Percentiles rank a stretch among this genome's conserved stretches.
phyloP scores from a whole-genome alignment of 1,140 invertebrate species.

The Dinoponera quadriceps region DNA sequence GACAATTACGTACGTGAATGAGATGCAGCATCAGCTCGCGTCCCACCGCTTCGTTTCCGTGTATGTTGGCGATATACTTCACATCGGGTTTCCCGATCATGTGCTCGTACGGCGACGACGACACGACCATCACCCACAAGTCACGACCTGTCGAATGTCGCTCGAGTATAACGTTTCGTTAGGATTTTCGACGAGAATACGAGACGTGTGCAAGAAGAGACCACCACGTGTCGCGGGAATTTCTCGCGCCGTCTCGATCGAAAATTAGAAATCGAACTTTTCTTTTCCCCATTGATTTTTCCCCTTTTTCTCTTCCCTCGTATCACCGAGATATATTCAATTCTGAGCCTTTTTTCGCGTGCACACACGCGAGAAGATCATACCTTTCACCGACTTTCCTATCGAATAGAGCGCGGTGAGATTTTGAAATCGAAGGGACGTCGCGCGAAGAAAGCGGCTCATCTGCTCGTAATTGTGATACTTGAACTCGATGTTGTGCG shows the following conservation, averaged over 20 bases:
- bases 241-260: too few species aligned
- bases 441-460: slow-evolving; percentile 92
- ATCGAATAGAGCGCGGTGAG: slow-evolving; percentile 96
- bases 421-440: slow-evolving; percentile 92
- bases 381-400: slow-evolving; percentile 96
- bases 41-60: slow-evolving; percentile 96
- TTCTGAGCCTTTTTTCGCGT: too few species aligned
- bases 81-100: slow-evolving; percentile 97
- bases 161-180: neutral
- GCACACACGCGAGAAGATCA: too few species aligned
- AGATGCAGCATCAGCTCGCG: slow-evolving; percentile 95
- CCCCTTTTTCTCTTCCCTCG: neutral
- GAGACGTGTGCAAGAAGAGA: too few species aligned
- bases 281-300: neutral
- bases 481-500: slow-evolving; percentile 89
- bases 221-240: too few species aligned
- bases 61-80: slow-evolving; percentile 96
- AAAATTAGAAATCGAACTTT: too few species aligned
- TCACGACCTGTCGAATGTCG: slow-evolving; percentile 89
- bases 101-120: slow-evolving; percentile 94
- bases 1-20: slow-evolving; percentile 89
- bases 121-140: slow-evolving; percentile 98
- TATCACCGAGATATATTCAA: too few species aligned
- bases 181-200: neutral
- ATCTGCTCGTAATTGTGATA: slow-evolving; percentile 96